Base-by-base conservation (phyloP, 2,888 invertebrate genomes). In the Acholoe squamosa region DNA sequence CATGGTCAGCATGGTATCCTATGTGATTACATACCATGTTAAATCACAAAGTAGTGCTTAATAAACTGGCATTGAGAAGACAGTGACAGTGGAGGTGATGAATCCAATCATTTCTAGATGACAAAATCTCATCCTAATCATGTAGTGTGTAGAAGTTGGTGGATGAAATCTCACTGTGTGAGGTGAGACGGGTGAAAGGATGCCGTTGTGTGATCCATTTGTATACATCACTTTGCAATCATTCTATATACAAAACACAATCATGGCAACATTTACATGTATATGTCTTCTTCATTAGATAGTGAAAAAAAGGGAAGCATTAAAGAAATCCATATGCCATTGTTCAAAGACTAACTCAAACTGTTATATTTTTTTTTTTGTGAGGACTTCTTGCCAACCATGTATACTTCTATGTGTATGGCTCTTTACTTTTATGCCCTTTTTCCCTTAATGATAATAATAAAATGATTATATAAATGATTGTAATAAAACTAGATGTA, bases 31-130 rank as follows among this genome's bases (percentile, higher is more conserved):
- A n/a, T n/a, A n/a, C n/a, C n/a, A n/a, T n/a, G n/a, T n/a, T n/a
- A n/a, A n/a, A n/a, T n/a, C 54, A 54, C 54, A 54, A 67, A 22
- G 43, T 80, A 80, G 80, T 80, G 80, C 80, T 80, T 80, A 80
- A n/a, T n/a, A n/a, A n/a, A 80, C 33, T 80, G 80, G 43, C 80
- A 80, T 33, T 80, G 80, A 80, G 43, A 34, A 43, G 43, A 43
- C 43, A 43, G 10, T 43, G 43, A 3, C 22, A 7, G 43, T 19
- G 22, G 43, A 43, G 43, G 43, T 43, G 43, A 43, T 34, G 33
- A n/a, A 80, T 0, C 0, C 0, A 16, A 43, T 80, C 34, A 19
- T 33, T 80, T 43, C 16, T 16, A 80, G 80, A 33, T 80, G 80
- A 80, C 80, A 3, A 80, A 80, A 19, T 14, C 25, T 80, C 80